Percentiles rank a stretch among this genome's conserved stretches.
These are phyloP conservation scores for Drosophila takahashii DNA, from an alignment of 1,140 invertebrate genomes.

Conservation along the genomic window DNA sequence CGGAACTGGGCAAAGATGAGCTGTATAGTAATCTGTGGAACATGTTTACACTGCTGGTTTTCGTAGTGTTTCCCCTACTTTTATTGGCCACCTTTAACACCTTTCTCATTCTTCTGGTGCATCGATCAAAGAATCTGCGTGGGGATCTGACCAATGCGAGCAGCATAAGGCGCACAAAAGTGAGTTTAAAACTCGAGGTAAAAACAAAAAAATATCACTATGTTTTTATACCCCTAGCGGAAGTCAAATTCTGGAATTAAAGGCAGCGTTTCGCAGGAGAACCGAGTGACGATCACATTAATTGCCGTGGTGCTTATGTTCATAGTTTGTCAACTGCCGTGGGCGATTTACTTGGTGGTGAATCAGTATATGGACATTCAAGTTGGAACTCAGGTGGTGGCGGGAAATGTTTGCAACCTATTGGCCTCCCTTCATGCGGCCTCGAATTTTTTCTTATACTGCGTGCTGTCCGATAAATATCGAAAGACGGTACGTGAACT, in stretches of 20 bases:
- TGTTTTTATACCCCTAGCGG: slow-evolving; percentile 22
- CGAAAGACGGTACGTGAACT: slow-evolving; percentile 89
- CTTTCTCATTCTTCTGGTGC: slow-evolving; percentile 89
- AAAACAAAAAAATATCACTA: background rate
- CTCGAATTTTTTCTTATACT: slow-evolving; percentile 92
- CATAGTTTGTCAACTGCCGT: slow-evolving; percentile 90
- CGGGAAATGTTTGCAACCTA: slow-evolving; percentile 91
- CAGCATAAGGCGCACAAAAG: slow-evolving; percentile 75
- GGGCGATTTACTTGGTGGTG: slow-evolving; percentile 85
- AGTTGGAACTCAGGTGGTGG: slow-evolving; percentile 57
- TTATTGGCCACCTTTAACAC: slow-evolving; percentile 90
- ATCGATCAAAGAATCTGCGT: slow-evolving; percentile 86
- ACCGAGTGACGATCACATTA: slow-evolving; percentile 90
- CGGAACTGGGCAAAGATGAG: slow-evolving; percentile 85
- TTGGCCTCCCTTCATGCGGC: slow-evolving; percentile 90
- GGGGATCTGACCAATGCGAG: slow-evolving; percentile 86
- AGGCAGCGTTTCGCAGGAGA: slow-evolving; percentile 86
- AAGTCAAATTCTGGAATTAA: slow-evolving; percentile 60
- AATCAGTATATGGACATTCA: slow-evolving; percentile 58
- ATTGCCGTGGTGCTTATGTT: slow-evolving; percentile 91
- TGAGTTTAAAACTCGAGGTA: slow-evolving; percentile 19
- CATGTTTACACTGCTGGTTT: slow-evolving; percentile 88
- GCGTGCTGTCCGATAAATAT: slow-evolving; percentile 91
- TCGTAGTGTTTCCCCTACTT: slow-evolving; percentile 89
- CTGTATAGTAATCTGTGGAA: slow-evolving; percentile 88